A percentile compares a stretch with the other conserved stretches of the same genome.
These are phyloP conservation scores for Armadillidium nasatum DNA, from an alignment of 1,140 invertebrate species.

Conservation along the genomic window DNA sequence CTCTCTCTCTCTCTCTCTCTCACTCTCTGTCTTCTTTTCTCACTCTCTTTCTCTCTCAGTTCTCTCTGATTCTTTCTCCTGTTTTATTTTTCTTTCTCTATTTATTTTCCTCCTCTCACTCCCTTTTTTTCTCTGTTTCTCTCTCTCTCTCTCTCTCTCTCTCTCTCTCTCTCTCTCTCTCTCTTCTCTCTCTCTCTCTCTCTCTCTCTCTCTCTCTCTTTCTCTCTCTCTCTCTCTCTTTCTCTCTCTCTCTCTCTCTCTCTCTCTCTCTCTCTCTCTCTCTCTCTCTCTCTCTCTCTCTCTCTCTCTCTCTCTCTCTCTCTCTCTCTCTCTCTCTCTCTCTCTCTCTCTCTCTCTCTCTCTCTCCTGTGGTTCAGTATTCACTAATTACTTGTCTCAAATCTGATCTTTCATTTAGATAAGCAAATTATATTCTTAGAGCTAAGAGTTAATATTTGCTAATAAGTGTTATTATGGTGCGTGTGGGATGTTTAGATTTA, in stretches of 20 bases:
- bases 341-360: not conserved
- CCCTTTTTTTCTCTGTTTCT: not conserved
- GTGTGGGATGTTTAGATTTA: too few relatives aligned
- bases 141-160: not conserved
- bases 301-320: not conserved
- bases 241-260: too few relatives aligned
- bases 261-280: not conserved
- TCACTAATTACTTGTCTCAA: constrained; percentile 7
- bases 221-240: too few relatives aligned
- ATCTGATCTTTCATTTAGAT: not conserved
- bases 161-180: too few relatives aligned
- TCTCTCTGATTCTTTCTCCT: too few relatives aligned
- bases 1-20: not conserved
- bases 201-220: too few relatives aligned
- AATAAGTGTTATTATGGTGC: not conserved
- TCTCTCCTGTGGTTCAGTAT: too few relatives aligned
- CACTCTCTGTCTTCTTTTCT: too few relatives aligned
- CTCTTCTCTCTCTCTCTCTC: too few relatives aligned
- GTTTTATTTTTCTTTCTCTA: too few relatives aligned
- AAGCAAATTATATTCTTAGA: constrained; percentile 19
- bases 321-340: not conserved
- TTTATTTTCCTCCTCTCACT: not conserved
- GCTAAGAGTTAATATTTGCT: not conserved
- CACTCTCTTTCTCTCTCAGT: too few relatives aligned
- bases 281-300: not conserved